Base-by-base conservation (phyloP, 2,888 invertebrate genomes). In the Gymnocheta viridis region DNA sequence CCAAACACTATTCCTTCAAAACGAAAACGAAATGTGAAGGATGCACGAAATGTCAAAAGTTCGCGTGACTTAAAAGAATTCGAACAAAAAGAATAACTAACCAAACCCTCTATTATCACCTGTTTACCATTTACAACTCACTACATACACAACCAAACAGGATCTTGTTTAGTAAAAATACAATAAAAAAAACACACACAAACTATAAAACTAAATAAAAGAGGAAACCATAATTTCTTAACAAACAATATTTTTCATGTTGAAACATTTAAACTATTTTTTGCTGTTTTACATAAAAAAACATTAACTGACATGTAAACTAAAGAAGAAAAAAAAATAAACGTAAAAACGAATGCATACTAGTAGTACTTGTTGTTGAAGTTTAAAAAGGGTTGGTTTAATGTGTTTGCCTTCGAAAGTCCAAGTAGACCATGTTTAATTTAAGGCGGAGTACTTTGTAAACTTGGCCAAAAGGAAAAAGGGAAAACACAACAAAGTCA, bases 51-150 rank as follows among this genome's bases (percentile, higher is more conserved):
- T 38, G 19, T 41, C 41, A 17, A 22, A 69, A 44, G 73, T 77
- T 85, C 73, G 85, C 86, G 83, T 85, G 85, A 82, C 85, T 82
- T 19, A 29, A 73, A 67, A 29, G 62, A 73, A 81, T 70, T 77
- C 47, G 14, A 73, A 54, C 27, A 35, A 66, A 27, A 27, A 22
- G 49, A 64, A 69, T 4, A 66, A 49, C 38, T 58, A 67, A 82
- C 85, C 82, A 85, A 83, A 79, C 86, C 85, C 82, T 82, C 82
- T 67, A 74, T 80, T 85, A 85, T 77, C 85, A 86, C 86, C 85
- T 86, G 83, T 76, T 82, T 69, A 35, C 73, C 35, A 67, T 14
- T 27, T 56, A 58, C 49, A 79, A 64, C 38, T 64, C 51, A 47
- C 79, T 56, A 54, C 62, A 70, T 79, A 70, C 72, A 29, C 44